Conservation (phyloP, 2,888 invertebrate genomes). For the Ryuthela nishihirai region DNA sequence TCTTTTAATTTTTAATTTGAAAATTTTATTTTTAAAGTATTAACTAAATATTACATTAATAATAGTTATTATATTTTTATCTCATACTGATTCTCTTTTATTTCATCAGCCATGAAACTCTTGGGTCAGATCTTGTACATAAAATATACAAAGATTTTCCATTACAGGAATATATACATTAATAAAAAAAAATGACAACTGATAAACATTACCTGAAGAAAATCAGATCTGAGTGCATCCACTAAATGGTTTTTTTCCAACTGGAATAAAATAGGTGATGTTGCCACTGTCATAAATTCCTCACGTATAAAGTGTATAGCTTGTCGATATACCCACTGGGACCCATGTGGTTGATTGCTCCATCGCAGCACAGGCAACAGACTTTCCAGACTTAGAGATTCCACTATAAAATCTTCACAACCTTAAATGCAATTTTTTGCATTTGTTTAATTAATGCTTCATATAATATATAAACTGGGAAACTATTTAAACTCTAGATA, state of each 20-base stretch:
- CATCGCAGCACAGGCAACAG: slow-evolving; percentile 75
- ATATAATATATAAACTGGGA: no score
- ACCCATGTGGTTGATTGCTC: slow-evolving; percentile 86
- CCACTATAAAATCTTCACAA: slow-evolving; percentile 90
- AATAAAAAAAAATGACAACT: neutral
- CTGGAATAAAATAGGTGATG: slow-evolving; percentile 69
- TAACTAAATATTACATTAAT: no score
- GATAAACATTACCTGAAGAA: slow-evolving; percentile 55
- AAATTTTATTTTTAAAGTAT: no score
- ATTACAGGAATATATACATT: no score
- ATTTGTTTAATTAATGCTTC: no score
- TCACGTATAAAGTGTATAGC: slow-evolving; percentile 87
- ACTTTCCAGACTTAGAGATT: slow-evolving; percentile 78
- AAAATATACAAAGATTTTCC: no score
- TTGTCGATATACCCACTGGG: slow-evolving; percentile 85
- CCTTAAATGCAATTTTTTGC: slow-evolving; percentile 56
- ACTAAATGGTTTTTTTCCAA: slow-evolving; percentile 69
- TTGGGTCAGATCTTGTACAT: no score
- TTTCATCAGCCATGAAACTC: no score
- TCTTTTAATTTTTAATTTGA: no score
- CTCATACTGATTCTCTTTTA: no score
- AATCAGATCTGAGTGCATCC: slow-evolving; percentile 72
- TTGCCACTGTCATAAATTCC: slow-evolving; percentile 77
- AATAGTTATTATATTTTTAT: no score
- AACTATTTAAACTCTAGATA: no score